These are phyloP conservation scores for Penaeus chinensis DNA, from an alignment of 1,140 invertebrate genomes.

Conservation along the genomic window DNA sequence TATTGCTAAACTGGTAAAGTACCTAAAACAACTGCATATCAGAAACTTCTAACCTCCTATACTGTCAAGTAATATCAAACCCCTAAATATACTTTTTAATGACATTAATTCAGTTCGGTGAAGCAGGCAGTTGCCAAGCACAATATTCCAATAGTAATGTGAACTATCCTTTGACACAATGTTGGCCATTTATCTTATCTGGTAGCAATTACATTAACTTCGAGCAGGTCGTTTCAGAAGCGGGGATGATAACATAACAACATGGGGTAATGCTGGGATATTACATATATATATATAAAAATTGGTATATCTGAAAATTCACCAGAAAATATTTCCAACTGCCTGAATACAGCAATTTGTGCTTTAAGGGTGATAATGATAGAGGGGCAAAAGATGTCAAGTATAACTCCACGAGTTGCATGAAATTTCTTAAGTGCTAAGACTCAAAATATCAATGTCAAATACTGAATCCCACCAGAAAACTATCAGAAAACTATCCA, in stretches of 20 bases:
- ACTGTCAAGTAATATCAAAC: too few species aligned
- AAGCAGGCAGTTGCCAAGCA: too few species aligned
- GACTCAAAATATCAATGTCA: conserved; percentile 43
- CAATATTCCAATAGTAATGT: too few species aligned
- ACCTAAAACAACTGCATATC: too few species aligned
- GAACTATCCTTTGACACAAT: too few species aligned
- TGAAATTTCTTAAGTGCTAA: conserved; percentile 43
- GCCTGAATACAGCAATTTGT: conserved; percentile 30
- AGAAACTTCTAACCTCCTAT: too few species aligned
- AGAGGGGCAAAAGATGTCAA: conserved; percentile 25
- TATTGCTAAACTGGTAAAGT: too few species aligned
- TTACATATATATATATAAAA: conserved; percentile 9
- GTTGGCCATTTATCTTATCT: too few species aligned
- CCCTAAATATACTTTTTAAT: too few species aligned
- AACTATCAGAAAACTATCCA: conserved; percentile 53
- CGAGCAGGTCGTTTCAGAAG: conserved; percentile 42
- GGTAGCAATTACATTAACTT: conserved; percentile 32
- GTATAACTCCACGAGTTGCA: conserved; percentile 43
- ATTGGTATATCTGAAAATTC: conserved; percentile 28
- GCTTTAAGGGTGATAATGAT: conserved; percentile 29
- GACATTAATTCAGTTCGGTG: too few species aligned
- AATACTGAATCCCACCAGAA: conserved; percentile 33
- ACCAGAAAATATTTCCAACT: conserved; percentile 17
- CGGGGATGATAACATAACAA: conserved; percentile 27
- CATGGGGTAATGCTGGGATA: conserved; percentile 38